Conservation (phyloP, 2,113 vertebrate species). For the Plectropomus leopardus region DNA sequence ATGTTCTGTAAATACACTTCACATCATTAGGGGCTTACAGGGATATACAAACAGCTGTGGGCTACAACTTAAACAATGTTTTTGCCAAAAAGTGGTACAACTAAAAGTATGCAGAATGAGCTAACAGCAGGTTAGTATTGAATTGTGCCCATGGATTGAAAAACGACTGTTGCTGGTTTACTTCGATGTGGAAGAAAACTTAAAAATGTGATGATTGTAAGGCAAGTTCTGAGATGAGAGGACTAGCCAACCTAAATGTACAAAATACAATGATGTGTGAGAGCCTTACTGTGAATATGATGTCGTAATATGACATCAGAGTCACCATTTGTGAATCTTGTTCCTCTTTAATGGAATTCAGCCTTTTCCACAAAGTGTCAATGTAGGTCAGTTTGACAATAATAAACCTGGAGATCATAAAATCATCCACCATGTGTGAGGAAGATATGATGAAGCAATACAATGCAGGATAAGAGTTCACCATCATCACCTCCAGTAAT, state of each 20-base stretch:
- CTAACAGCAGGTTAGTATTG: not conserved
- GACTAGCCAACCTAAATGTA: not conserved
- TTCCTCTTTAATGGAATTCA: not conserved
- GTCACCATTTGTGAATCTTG: not conserved
- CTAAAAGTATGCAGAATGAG: not conserved
- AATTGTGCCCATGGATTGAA: not conserved
- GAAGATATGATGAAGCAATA: slow-evolving; percentile 6
- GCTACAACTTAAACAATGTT: too few species aligned
- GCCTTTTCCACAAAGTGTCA: not conserved
- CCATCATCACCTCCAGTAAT: not conserved
- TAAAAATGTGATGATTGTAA: not conserved
- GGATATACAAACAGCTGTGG: too few species aligned
- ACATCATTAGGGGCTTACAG: too few species aligned
- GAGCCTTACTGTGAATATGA: not conserved
- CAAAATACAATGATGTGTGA: not conserved
- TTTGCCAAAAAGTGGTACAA: not conserved
- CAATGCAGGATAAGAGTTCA: not conserved
- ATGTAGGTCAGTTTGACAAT: not conserved
- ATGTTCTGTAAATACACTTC: too few species aligned
- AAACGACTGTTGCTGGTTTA: not conserved
- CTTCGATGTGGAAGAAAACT: not conserved
- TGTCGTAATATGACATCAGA: too few species aligned
- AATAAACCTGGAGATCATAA: slow-evolving; percentile 36
- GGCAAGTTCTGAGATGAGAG: not conserved
- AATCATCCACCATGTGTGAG: not conserved